Evolutionary conservation across 2,888 invertebrate genomes (phyloP), one percentile per base, ranked within the genome.

Genomic region (Ornithoptera priamus): DNA sequence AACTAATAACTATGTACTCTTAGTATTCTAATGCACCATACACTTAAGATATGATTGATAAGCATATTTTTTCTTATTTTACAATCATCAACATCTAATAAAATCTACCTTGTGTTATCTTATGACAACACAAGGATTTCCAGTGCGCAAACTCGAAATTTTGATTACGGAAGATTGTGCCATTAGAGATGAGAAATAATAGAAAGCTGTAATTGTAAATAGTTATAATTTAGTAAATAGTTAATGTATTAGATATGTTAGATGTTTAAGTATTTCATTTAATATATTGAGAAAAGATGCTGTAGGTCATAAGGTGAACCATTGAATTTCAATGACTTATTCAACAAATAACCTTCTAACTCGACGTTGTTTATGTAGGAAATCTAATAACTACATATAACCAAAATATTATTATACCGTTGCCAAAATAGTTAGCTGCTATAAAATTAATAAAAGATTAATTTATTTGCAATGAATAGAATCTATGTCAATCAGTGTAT

Each of bases 141-240:
- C 53, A 73, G 59, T 42, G 72, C 73, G 73, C 73, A 73, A 71
- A 72, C 72, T 71, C 73, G 58, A 68, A 22, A 30, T 71, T 68
- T 56, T 53, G 72, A 70, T 72, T 68, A 71, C 59, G 62, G 62
- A 69, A 69, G 62, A 71, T 53, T 69, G 57, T 39, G 56, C 10
- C 64, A 65, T n/a, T 39, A 56, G 63, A 67, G 63, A 72, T 57
- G 2, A 4, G 20, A 20, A 57, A 57, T 57, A 20, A 20, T 57
- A 50, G 50, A 50, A 50, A 1, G 39, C 5, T 18, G 15, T 2
- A 50, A 18, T 15, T 2, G 50, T 17, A 50, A 39, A 7, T 10
- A 39, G 8, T 39, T 39, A 1, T 39, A 39, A n/a, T n/a, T n/a
- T n/a, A n/a, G 50, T 17, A 50, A 39, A 7, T 10, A 39, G 8